Percentiles rank a stretch among this genome's conserved stretches.
Evolutionary conservation across 2,797 vertebrate genomes (phyloP).

Genomic region (Pangasius macronema): DNA sequence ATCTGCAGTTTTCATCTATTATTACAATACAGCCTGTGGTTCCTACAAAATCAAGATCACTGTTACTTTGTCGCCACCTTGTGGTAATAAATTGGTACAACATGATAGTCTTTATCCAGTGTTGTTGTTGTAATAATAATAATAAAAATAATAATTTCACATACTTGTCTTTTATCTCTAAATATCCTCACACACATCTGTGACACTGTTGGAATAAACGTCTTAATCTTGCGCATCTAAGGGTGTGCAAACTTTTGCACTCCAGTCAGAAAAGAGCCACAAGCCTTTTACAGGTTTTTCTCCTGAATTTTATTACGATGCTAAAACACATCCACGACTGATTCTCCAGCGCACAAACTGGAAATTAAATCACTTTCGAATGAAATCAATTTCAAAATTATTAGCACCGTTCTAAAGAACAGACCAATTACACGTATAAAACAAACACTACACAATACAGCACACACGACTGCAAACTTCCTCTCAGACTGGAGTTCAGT

Average conservation of each 20-base stretch:
- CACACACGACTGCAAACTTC: not conserved
- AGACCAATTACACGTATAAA: not conserved
- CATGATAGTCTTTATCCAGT: not conserved
- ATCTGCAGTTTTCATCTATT: not conserved
- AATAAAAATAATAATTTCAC: not conserved
- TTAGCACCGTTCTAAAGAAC: not conserved
- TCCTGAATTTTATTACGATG: constrained; percentile 15
- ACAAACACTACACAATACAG: not conserved
- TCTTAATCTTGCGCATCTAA: not conserved
- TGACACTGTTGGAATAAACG: not conserved
- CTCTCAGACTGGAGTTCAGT: not conserved
- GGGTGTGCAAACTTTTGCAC: not conserved
- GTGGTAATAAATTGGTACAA: not conserved
- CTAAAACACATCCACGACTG: not conserved
- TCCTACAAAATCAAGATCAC: not conserved
- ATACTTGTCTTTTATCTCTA: not conserved
- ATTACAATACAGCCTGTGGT: not conserved
- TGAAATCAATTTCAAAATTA: not conserved
- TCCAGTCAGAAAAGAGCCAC: not conserved
- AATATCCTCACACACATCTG: not conserved
- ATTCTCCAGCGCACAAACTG: not conserved
- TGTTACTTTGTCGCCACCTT: not conserved
- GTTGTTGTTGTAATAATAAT: too few relatives aligned
- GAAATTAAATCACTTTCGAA: not conserved
- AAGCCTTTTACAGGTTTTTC: not conserved